phyloP scores from a whole-genome alignment of 1,140 invertebrate species.

The Eurosta solidaginis region DNA sequence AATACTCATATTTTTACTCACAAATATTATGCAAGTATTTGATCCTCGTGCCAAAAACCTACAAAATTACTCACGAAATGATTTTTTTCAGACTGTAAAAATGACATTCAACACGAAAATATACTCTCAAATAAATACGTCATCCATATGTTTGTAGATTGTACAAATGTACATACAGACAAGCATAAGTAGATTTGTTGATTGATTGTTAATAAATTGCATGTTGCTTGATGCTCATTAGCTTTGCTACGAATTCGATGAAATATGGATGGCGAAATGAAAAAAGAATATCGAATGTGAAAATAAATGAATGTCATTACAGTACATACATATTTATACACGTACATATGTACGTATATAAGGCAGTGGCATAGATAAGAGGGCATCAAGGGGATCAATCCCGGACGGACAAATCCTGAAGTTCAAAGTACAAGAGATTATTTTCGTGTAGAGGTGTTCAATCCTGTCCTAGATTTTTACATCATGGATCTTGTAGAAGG shows the following conservation, averaged over 20 bases:
- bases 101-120: neutral
- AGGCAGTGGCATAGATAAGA: too few species aligned
- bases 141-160: neutral
- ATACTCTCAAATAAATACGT: too few species aligned
- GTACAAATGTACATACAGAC: neutral
- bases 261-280: conserved; percentile 1
- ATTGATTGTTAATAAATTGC: conserved; percentile 49
- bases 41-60: neutral
- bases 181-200: conserved; percentile 37
- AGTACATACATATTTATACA: neutral
- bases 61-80: neutral
- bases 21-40: neutral
- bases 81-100: neutral
- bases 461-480: too few species aligned
- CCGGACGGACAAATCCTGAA: too few species aligned
- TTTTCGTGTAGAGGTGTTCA: too few species aligned
- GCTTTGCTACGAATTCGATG: conserved; percentile 52
- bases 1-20: neutral
- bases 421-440: too few species aligned
- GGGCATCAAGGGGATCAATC: too few species aligned
- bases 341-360: neutral
- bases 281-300: neutral
- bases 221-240: conserved; percentile 47
- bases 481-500: too few species aligned
- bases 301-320: too few species aligned